Percentiles rank a stretch among this genome's conserved stretches.
Evolutionary conservation across 2,797 vertebrate species (phyloP).

Genomic region (Glossophaga mutica): DNA sequence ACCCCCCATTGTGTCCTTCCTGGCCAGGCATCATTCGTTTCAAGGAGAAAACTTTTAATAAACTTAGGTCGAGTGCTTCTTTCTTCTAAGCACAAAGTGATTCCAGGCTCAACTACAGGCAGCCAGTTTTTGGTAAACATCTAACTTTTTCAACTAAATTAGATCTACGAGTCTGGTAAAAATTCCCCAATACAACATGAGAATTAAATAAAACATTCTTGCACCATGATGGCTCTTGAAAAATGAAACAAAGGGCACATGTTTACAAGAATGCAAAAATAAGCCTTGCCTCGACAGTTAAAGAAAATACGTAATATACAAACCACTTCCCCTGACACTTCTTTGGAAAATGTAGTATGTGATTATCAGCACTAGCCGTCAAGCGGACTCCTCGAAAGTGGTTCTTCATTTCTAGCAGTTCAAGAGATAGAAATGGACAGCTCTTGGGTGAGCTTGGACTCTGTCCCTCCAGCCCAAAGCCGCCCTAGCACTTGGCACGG

Average conservation of each 20-base stretch:
- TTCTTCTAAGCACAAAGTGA: background rate
- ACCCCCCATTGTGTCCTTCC: background rate
- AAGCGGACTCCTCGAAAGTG: background rate
- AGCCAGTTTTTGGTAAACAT: background rate
- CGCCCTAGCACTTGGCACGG: background rate
- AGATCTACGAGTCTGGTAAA: slow-evolving; percentile 10
- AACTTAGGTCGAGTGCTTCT: background rate
- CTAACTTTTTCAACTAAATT: slow-evolving; percentile 18
- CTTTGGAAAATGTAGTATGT: background rate
- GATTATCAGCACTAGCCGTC: background rate
- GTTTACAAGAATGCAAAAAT: slow-evolving; percentile 33
- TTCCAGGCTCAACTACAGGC: background rate
- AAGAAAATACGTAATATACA: background rate
- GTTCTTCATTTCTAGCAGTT: background rate
- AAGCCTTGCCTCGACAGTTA: background rate
- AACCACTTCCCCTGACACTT: background rate
- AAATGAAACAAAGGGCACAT: slow-evolving; percentile 58
- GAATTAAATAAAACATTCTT: slow-evolving; percentile 36
- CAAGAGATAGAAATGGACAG: background rate
- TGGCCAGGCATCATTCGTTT: slow-evolving; percentile 17
- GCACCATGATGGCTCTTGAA: slow-evolving; percentile 17
- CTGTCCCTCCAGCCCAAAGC: background rate
- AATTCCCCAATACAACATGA: slow-evolving; percentile 43
- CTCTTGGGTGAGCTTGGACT: background rate
- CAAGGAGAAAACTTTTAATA: slow-evolving; percentile 32